Conservation (phyloP, 2,113 vertebrate species). For the Bos javanicus region DNA sequence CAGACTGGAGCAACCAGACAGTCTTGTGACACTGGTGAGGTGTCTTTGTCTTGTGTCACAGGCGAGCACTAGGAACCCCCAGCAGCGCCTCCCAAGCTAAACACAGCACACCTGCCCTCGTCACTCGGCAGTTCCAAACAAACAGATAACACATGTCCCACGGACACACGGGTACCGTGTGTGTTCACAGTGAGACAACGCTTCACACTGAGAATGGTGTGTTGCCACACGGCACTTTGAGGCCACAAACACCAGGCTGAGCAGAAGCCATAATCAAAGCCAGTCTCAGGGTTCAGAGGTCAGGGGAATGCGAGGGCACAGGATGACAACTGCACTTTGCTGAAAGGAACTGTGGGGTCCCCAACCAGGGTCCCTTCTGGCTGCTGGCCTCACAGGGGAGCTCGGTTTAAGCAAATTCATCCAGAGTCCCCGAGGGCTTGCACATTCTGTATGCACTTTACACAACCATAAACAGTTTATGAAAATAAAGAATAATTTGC, state of each 20-base stretch:
- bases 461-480: neutral
- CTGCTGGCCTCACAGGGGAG: neutral
- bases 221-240: fast-evolving
- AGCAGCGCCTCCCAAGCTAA: neutral
- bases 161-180: fast-evolving
- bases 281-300: neutral
- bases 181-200: fast-evolving
- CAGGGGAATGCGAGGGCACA: neutral
- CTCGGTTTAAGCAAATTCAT: too few relatives aligned
- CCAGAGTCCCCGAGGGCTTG: too few relatives aligned
- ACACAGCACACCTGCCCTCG: fast-evolving
- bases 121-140: fast-evolving
- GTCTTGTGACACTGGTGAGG: fast-evolving
- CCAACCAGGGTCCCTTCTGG: fast-evolving
- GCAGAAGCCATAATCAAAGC: neutral
- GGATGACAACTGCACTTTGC: neutral
- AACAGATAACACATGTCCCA: fast-evolving
- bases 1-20: too few relatives aligned
- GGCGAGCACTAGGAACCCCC: fast-evolving
- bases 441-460: neutral
- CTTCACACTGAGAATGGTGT: fast-evolving
- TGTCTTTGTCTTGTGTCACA: too few relatives aligned
- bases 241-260: neutral
- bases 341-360: fast-evolving
- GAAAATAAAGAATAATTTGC: neutral